Percentiles rank a stretch among this genome's conserved stretches.
Conservation (phyloP, 2,113 vertebrate species). For the Chroicocephalus ridibundus region DNA sequence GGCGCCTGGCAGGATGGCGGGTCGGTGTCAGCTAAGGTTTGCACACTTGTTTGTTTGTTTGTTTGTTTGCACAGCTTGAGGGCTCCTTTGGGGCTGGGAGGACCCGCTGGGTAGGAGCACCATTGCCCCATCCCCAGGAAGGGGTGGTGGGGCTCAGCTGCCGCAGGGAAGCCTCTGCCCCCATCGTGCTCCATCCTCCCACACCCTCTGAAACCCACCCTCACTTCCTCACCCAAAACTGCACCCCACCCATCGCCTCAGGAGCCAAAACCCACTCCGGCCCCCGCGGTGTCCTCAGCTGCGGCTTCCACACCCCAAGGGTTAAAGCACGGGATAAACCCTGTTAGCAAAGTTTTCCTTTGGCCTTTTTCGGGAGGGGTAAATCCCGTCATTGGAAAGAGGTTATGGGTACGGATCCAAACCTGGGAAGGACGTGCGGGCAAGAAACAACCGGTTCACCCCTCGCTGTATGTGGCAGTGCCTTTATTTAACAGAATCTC, state of each 20-base stretch:
- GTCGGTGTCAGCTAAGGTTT: not conserved
- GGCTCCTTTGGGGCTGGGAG: not conserved
- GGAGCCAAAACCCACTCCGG: not conserved
- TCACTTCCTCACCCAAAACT: not conserved
- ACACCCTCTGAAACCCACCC: not conserved
- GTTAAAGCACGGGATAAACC: not conserved
- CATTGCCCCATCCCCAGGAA: not conserved
- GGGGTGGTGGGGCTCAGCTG: not conserved
- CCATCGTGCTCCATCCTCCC: not conserved
- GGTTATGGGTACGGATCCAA: accelerated
- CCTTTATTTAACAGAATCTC: not conserved
- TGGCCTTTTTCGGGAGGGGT: not conserved
- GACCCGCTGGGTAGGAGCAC: not conserved
- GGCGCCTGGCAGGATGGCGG: accelerated
- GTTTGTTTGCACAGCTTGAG: not conserved
- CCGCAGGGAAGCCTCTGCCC: not conserved
- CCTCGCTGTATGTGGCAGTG: not conserved
- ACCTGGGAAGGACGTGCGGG: not conserved
- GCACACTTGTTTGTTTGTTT: not conserved
- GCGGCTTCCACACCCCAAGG: not conserved
- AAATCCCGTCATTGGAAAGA: not conserved
- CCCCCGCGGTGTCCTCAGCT: accelerated
- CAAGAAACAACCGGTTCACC: not conserved
- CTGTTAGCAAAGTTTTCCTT: not conserved
- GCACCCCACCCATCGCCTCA: accelerated